These are phyloP conservation scores for Pygocentrus nattereri DNA, from an alignment of 2,797 vertebrate species.

Conservation along the genomic window DNA sequence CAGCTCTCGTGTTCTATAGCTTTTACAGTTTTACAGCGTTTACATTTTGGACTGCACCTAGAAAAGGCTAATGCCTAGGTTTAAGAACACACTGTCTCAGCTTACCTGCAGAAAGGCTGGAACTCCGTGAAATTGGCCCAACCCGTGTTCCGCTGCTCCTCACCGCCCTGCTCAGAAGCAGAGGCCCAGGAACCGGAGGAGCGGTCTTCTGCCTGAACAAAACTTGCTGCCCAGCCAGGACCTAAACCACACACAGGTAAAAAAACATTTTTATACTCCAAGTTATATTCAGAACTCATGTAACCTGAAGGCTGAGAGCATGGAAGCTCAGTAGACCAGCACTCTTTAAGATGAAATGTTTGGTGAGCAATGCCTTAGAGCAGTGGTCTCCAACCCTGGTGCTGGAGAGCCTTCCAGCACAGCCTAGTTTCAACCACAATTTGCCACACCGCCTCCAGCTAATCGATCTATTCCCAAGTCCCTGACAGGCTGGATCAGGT, in stretches of 20 bases:
- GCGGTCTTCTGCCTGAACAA: constrained; percentile 79
- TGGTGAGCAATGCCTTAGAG: background rate
- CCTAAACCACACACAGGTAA: constrained; percentile 67
- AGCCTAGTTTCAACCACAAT: too few species aligned
- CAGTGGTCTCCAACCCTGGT: too few species aligned
- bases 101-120: constrained; percentile 91
- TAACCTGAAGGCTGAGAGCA: background rate
- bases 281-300: background rate
- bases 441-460: too few species aligned
- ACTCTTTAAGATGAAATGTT: background rate
- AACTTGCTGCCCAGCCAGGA: constrained; percentile 83
- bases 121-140: constrained; percentile 95
- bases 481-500: too few species aligned
- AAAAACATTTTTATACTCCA: background rate
- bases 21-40: too few species aligned
- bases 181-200: constrained; percentile 80
- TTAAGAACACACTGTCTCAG: background rate
- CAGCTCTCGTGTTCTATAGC: too few species aligned
- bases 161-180: constrained; percentile 54
- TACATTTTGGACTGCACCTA: too few species aligned
- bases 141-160: constrained; percentile 78
- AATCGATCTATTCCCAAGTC: too few species aligned
- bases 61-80: too few species aligned
- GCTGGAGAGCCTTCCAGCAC: too few species aligned
- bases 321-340: background rate